A percentile compares a stretch with the other conserved stretches of the same genome.
phyloP scores from a whole-genome alignment of 2,797 vertebrate genomes.

The Telmatherina bonti region DNA sequence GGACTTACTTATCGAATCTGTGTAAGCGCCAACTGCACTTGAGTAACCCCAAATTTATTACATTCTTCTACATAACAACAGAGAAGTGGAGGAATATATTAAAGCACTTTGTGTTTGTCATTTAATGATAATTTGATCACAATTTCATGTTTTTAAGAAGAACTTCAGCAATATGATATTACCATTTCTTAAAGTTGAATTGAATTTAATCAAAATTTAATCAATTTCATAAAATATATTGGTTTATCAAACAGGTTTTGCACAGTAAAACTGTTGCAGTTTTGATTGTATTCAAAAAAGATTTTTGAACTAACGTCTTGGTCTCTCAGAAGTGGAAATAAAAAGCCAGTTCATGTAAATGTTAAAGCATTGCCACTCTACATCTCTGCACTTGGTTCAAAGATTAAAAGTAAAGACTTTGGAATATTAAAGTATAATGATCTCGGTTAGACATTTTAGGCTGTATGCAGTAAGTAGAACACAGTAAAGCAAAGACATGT shows the following conservation, averaged over 20 bases:
- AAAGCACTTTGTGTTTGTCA: background rate
- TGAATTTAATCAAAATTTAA: background rate
- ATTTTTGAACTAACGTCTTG: background rate
- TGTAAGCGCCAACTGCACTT: background rate
- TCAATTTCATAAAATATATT: background rate
- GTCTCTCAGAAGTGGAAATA: background rate
- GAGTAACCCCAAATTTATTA: constrained; percentile 12
- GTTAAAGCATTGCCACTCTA: background rate
- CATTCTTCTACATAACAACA: constrained; percentile 9
- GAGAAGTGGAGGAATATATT: background rate
- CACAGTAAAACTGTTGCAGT: background rate
- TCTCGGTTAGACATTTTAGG: background rate
- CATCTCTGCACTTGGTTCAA: background rate
- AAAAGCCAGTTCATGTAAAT: background rate
- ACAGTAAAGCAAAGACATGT: background rate
- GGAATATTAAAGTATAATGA: background rate
- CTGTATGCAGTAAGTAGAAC: background rate
- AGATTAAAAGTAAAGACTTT: background rate
- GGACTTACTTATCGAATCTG: constrained; percentile 17
- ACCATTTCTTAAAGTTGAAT: background rate
- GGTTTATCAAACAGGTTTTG: background rate
- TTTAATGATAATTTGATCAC: background rate
- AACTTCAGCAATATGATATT: background rate
- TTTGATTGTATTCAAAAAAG: background rate
- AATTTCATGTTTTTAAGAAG: background rate